Percentiles rank a stretch among this genome's conserved stretches.
phyloP scores from a whole-genome alignment of 2,113 vertebrate species.

The Hoplias malabaricus region DNA sequence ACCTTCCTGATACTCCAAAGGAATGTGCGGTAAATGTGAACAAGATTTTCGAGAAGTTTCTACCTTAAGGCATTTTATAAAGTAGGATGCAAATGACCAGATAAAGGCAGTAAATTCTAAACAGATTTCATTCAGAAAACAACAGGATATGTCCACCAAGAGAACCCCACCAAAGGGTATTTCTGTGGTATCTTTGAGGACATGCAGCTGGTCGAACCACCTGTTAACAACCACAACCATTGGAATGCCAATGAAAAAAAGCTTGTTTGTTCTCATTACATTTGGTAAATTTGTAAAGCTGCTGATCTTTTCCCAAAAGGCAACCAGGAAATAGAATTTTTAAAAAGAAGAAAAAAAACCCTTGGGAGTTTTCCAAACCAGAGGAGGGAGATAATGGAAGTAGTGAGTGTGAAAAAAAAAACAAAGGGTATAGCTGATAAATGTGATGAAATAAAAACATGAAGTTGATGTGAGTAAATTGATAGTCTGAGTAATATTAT shows the following conservation, averaged over 20 bases:
- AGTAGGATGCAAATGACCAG: constrained; percentile 55
- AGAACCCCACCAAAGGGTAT: constrained; percentile 50
- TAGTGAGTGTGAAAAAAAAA: neutral
- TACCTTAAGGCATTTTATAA: constrained; percentile 44
- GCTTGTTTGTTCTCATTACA: constrained; percentile 46
- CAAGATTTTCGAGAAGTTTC: constrained; percentile 41
- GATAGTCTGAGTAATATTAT: neutral
- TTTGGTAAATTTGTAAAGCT: constrained; percentile 32
- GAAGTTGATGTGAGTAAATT: neutral
- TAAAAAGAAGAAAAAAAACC: neutral
- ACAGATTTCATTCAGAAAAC: constrained; percentile 62
- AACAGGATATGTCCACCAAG: constrained; percentile 60
- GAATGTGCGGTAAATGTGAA: constrained; percentile 17
- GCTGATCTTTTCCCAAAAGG: constrained; percentile 15
- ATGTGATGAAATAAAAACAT: neutral
- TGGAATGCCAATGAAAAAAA: constrained; percentile 40
- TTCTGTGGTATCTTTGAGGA: constrained; percentile 54
- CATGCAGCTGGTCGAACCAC: constrained; percentile 50
- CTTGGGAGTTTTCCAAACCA: constrained; percentile 27
- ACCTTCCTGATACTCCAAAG: neutral
- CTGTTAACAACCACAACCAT: constrained; percentile 44
- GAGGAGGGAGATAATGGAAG: constrained; percentile 1
- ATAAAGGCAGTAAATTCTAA: constrained; percentile 61
- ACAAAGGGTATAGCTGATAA: neutral
- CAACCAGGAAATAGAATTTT: constrained; percentile 21